These are phyloP conservation scores for Miichthys miiuy DNA, from an alignment of 2,797 vertebrate species.

Conservation along the genomic window DNA sequence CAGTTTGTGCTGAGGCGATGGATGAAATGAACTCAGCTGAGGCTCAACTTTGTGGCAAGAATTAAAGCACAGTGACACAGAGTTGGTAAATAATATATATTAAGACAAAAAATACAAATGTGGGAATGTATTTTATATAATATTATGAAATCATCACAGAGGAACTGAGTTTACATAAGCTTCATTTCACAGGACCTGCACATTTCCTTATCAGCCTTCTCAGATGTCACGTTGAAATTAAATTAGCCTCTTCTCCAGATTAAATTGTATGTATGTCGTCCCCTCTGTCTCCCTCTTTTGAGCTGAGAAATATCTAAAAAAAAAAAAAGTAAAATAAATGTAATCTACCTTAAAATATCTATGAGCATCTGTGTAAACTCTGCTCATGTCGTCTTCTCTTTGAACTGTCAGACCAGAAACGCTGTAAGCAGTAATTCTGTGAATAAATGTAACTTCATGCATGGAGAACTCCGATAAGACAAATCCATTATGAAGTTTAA, in stretches of 20 bases:
- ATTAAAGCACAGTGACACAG: background rate
- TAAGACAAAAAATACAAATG: too few species aligned
- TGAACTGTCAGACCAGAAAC: background rate
- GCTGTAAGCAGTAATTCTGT: slow-evolving; percentile 6
- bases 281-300: too few species aligned
- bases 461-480: slow-evolving; percentile 41
- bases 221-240: background rate
- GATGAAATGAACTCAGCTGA: too few species aligned
- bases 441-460: slow-evolving; percentile 19
- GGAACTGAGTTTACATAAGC: background rate
- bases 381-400: background rate
- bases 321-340: too few species aligned
- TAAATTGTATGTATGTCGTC: too few species aligned
- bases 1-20: background rate
- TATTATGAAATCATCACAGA: background rate
- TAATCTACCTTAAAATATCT: background rate
- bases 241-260: background rate
- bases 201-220: background rate
- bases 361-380: background rate
- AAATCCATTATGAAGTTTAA: slow-evolving; percentile 21
- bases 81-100: too few species aligned
- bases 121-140: too few species aligned
- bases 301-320: too few species aligned
- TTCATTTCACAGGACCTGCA: too few species aligned
- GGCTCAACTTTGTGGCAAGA: background rate